These are phyloP conservation scores for Hoplodrina blanda DNA, from an alignment of 2,888 invertebrate genomes.

Conservation along the genomic window DNA sequence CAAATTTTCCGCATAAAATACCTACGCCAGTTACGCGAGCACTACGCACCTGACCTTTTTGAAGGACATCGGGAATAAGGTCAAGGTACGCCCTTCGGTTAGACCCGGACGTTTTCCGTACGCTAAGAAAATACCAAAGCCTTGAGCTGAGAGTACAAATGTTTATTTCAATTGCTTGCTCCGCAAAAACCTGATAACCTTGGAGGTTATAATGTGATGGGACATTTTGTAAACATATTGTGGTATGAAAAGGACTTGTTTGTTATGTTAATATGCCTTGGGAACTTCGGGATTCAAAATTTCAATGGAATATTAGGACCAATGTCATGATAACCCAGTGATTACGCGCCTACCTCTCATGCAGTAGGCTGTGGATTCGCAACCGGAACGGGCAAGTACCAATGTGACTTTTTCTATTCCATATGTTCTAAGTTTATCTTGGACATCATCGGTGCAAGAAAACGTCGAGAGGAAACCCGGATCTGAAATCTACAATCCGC, in stretches of 20 bases:
- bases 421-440: no score
- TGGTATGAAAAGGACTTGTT: constrained; percentile 8
- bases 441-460: no score
- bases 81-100: constrained; percentile 24
- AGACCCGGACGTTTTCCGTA: not conserved
- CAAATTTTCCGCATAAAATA: no score
- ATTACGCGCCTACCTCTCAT: no score
- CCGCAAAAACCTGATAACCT: constrained; percentile 15
- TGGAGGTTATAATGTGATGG: not conserved
- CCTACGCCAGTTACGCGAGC: not conserved
- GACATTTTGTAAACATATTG: not conserved
- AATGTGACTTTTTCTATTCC: no score
- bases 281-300: not conserved
- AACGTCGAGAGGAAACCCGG: no score
- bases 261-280: constrained; percentile 4
- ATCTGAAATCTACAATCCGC: no score
- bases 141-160: not conserved
- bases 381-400: no score
- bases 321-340: no score
- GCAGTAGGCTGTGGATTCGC: no score
- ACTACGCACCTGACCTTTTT: constrained; percentile 20
- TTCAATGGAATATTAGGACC: no score
- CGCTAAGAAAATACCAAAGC: not conserved
- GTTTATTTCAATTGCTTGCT: not conserved
- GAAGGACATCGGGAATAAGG: constrained; percentile 17